Base-by-base conservation (phyloP, 2,888 invertebrate genomes). In the Drosophila barbarae region DNA sequence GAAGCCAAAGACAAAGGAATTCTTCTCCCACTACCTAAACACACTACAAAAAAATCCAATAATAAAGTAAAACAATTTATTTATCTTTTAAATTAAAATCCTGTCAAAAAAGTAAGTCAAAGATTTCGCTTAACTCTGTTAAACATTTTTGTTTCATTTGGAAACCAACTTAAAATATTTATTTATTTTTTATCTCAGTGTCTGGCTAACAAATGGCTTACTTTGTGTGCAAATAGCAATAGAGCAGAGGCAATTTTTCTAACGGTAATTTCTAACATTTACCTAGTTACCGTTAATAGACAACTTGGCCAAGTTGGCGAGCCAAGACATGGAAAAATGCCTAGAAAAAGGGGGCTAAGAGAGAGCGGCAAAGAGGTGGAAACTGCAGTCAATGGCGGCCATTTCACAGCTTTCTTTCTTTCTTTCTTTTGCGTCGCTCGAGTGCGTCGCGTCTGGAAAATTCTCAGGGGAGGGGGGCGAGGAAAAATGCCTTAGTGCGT, bases 271-370 rank as follows among this genome's bases (percentile, higher is more conserved):
- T 82, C 74, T 76, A 84, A 72, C 81, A 82, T 85, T 84, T 82
- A 82, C 85, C 81, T 71, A 85, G 86, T 84, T 82, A 84, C 82
- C 82, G 82, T 82, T 82, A 84, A 82, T 82, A 84, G 84, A 81
- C 84, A 81, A 78, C 71, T 84, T 85, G 81, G 81, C 84, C 84
- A 85, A 81, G 74, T 80, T 85, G 73, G 74, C 81, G 72, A 71
- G 60, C 67, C 77, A 76, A 75, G 80, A 75, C 82, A 83, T 74
- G 75, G 74, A 84, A 75, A 79, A 74, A 77, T 77, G 75, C 63
- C 67, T 60, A 67, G 71, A 39, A 60, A 53, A 38, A 42, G 42
- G 54, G 36, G 57, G 36, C 34, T 35, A 44, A 39, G 21, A 54
- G 34, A 54, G 28, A 49, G 58, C 6, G 49, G 8, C 0, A 15